Percentiles rank a stretch among this genome's conserved stretches.
Evolutionary conservation across 2,888 invertebrate species (phyloP).

Genomic region (Mythimna albipuncta): DNA sequence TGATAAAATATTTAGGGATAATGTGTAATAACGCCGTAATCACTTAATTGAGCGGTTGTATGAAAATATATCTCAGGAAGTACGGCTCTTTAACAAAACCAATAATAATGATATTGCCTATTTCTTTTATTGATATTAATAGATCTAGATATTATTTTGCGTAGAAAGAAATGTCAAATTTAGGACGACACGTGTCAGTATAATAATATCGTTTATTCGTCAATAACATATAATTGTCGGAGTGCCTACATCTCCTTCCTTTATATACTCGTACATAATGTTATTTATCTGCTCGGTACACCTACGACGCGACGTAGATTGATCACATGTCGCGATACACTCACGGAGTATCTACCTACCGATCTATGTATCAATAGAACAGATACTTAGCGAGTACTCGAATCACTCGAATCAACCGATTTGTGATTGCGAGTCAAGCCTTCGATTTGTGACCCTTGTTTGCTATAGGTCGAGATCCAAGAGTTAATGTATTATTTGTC

Average conservation of each 20-base stretch:
- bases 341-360: slow-evolving; percentile 41
- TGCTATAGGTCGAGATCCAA: neutral
- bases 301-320: slow-evolving; percentile 63
- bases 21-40: too few species aligned
- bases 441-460: slow-evolving; percentile 11
- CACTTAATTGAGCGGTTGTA: too few species aligned
- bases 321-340: slow-evolving; percentile 58
- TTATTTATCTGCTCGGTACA: slow-evolving; percentile 59
- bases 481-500: slow-evolving; percentile 1
- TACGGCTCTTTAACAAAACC: neutral
- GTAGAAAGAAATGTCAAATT: neutral
- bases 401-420: slow-evolving; percentile 6
- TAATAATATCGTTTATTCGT: slow-evolving; percentile 42
- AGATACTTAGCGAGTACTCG: slow-evolving; percentile 17
- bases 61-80: too few species aligned
- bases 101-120: neutral
- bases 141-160: neutral
- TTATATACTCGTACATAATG: slow-evolving; percentile 45
- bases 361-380: slow-evolving; percentile 26
- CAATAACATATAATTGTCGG: slow-evolving; percentile 54
- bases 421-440: neutral
- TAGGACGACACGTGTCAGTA: slow-evolving; percentile 10
- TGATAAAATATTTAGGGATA: too few species aligned
- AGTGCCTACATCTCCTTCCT: slow-evolving; percentile 47
- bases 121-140: neutral